phyloP scores from a whole-genome alignment of 1,140 invertebrate genomes.

The Pemphigus obesinymphae region DNA sequence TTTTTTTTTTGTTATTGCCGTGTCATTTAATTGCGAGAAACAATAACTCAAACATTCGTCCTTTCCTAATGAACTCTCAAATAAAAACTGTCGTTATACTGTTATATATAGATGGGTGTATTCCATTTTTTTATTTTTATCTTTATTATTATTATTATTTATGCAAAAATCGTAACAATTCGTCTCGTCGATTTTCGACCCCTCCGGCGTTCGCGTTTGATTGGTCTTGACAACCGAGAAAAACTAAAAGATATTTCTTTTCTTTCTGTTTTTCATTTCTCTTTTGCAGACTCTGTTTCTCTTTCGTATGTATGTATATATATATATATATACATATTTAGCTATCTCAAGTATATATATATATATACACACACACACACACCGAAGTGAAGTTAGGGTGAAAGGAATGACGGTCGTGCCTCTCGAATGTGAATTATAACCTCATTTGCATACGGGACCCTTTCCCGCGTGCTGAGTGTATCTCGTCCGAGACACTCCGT shows the following conservation, averaged over 20 bases:
- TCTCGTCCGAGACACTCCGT: conserved; percentile 38
- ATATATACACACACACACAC: not conserved
- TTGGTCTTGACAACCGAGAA: conserved; percentile 39
- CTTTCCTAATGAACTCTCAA: conserved; percentile 30
- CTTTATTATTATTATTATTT: conserved; percentile 35
- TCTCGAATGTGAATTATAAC: conserved; percentile 41
- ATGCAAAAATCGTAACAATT: conserved; percentile 36
- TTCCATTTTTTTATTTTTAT: conserved; percentile 4
- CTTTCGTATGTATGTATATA: not conserved
- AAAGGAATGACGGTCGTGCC: conserved; percentile 22
- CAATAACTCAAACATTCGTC: conserved; percentile 36
- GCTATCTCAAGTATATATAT: not conserved
- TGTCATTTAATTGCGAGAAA: conserved; percentile 40
- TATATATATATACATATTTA: not conserved
- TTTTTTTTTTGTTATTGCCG: conserved; percentile 25
- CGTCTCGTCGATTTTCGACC: conserved; percentile 31
- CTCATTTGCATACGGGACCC: conserved; percentile 42
- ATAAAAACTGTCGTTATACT: conserved; percentile 31
- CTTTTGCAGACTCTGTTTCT: not conserved
- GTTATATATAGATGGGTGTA: not conserved
- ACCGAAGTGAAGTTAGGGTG: not conserved
- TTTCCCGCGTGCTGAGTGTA: conserved; percentile 30
- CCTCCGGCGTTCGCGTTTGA: conserved; percentile 29
- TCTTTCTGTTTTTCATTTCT: conserved; percentile 5
- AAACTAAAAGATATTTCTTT: conserved; percentile 39